Base-by-base conservation (phyloP, 53 echinoderm and acorn worm genomes). In the Paracentrotus lividus region DNA sequence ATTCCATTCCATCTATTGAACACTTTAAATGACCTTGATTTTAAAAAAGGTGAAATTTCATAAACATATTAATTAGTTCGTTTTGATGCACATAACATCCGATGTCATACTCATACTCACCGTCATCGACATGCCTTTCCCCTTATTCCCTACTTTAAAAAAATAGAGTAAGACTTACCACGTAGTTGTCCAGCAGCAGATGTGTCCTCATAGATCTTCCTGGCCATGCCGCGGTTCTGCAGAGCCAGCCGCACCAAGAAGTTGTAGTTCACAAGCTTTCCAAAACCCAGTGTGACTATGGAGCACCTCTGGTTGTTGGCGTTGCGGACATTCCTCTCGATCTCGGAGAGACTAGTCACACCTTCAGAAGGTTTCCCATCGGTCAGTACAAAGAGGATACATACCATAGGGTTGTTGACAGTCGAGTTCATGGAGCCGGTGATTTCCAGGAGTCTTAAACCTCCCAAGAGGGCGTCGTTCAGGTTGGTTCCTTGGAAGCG, bases 161-260 rank as follows among this genome's bases (percentile, higher is more conserved):
- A 9, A 29, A 64, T 10, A 64, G 15, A 1, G 5, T 16, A 18
- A 64, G 8, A 49, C 81, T 10, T 81, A 92, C 92, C 92, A 36
- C 81, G 78, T 40, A 99, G 87, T 55, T 99, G 99, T 12, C 85
- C 85, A 0, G 96, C 85, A 13, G 96, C 99, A n/a, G 94, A 95
- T 0, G 96, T 94, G 40, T 96, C 96, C 32, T 91, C 94, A 58
- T 94, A 96, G 52, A 99, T 99, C 75, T 95, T 95, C 10, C 99
- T 94, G 40, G 96, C 97, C 66, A 99, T 94, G 8, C 99, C 99
- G 40, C 96, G 94, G 54, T 99, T 99, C 66, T 94, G 96, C 21
- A 99, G 96, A 21, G 99, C 97, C 20, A 99, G 92, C 21, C 97
- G 95, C 18, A 96, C 96, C 69, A 99, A 92, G 93, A 99, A 99